Conservation (phyloP, 2,797 vertebrate genomes). For the Hyperoplus lanceolatus region DNA sequence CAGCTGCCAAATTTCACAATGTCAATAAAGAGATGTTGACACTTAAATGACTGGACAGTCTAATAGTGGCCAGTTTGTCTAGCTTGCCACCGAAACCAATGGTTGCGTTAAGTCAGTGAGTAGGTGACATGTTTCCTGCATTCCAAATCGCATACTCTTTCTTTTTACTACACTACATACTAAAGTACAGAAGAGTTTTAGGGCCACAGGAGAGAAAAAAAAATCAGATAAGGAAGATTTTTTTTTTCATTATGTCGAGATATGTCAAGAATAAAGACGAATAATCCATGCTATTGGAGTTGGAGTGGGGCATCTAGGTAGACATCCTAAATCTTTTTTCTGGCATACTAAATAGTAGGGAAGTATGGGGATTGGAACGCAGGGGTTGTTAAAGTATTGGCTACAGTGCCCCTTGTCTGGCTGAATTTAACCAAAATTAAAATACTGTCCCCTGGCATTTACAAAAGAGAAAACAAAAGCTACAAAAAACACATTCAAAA, state of each 20-base stretch:
- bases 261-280: too few species aligned
- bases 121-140: not conserved
- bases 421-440: slow-evolving; percentile 41
- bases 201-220: too few species aligned
- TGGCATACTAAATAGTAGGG: too few species aligned
- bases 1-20: slow-evolving; percentile 44
- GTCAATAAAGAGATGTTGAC: slow-evolving; percentile 16
- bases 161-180: too few species aligned
- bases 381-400: slow-evolving; percentile 20
- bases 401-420: slow-evolving; percentile 8
- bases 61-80: not conserved
- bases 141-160: too few species aligned
- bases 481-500: slow-evolving; percentile 47
- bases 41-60: slow-evolving; percentile 5
- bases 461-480: slow-evolving; percentile 54
- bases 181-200: too few species aligned
- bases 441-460: slow-evolving; percentile 57
- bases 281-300: too few species aligned
- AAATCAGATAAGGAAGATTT: too few species aligned
- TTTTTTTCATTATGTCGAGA: too few species aligned
- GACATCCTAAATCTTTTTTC: too few species aligned
- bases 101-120: slow-evolving; percentile 1
- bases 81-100: not conserved
- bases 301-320: too few species aligned
- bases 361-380: too few species aligned